These are phyloP conservation scores for Athalia rosae DNA, from an alignment of 2,888 invertebrate genomes.

Conservation along the genomic window DNA sequence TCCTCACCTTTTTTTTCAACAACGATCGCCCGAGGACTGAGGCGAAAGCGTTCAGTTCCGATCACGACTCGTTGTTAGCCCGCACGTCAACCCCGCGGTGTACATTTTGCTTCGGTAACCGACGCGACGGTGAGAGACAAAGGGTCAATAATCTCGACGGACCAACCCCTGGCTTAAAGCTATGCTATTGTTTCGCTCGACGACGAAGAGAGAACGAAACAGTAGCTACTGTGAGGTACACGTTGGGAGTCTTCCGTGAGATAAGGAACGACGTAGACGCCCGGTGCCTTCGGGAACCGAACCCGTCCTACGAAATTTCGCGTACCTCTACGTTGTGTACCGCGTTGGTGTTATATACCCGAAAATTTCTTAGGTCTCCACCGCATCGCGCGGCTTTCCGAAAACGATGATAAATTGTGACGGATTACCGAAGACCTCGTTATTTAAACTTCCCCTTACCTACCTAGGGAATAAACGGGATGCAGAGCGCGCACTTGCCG, in stretches of 20 bases:
- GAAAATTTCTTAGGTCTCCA: conserved; percentile 17
- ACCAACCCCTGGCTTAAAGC: conserved; percentile 35
- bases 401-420: conserved; percentile 36
- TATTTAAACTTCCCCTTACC: conserved; percentile 15
- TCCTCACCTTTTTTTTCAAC: no score
- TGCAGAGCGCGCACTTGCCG: no score
- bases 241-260: conserved; percentile 10
- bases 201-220: neutral
- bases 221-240: neutral
- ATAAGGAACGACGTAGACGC: neutral
- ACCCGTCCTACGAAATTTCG: conserved; percentile 10
- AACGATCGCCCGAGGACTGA: neutral
- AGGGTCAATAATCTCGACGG: conserved; percentile 43
- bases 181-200: conserved; percentile 32
- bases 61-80: conserved; percentile 18
- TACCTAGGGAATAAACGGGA: neutral
- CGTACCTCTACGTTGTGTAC: neutral
- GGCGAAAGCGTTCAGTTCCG: conserved; percentile 4
- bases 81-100: conserved; percentile 2
- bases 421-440: conserved; percentile 21
- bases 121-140: conserved; percentile 22
- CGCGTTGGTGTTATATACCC: neutral
- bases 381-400: neutral
- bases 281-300: neutral
- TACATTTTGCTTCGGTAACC: conserved; percentile 9